Conservation (phyloP, 2,113 vertebrate genomes). For the Pavo muticus region DNA sequence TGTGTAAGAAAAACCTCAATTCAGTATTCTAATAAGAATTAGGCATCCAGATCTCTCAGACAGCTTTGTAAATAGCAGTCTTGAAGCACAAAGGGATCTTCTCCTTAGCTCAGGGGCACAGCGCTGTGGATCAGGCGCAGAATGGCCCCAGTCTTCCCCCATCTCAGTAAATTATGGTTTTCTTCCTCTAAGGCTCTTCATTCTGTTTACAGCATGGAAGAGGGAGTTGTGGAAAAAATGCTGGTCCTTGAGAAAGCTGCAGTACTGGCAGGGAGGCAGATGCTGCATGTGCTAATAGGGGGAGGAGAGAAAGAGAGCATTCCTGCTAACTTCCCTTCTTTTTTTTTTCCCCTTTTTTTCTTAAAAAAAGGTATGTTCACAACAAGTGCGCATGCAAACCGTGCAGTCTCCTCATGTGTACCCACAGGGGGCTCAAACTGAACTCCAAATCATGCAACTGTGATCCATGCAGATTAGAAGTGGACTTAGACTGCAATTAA, state of each 20-base stretch:
- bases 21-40: conserved; percentile 27
- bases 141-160: neutral
- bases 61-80: neutral
- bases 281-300: rapidly evolving
- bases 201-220: neutral
- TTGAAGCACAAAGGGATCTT: neutral
- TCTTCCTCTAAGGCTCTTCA: neutral
- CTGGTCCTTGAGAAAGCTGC: neutral
- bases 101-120: neutral
- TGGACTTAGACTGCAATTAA: conserved; percentile 72
- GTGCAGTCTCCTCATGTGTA: neutral
- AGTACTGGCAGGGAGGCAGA: neutral
- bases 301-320: neutral
- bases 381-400: neutral
- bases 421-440: conserved; percentile 63
- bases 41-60: neutral
- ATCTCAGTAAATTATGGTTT: neutral
- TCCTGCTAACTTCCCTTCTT: neutral
- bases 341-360: neutral
- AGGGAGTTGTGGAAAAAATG: neutral
- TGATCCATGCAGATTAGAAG: conserved; percentile 71
- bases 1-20: conserved; percentile 3
- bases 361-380: neutral
- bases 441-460: conserved; percentile 49
- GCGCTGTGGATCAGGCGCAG: neutral